phyloP scores from a whole-genome alignment of 37 sponge, comb jelly and placozoan genomes.

The Sycon ciliatum region DNA sequence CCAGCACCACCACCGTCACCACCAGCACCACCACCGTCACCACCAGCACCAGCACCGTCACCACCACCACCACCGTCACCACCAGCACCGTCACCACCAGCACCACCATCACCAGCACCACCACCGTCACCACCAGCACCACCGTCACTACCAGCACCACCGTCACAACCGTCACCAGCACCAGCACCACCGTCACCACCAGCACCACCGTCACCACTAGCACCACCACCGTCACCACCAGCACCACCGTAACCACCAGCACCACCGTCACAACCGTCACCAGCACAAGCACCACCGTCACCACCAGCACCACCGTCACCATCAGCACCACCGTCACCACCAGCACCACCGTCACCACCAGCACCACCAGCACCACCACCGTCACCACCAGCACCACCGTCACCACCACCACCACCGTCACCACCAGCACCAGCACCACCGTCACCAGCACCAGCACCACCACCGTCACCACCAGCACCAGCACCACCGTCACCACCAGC shows the following conservation, averaged over 20 bases:
- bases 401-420: not conserved
- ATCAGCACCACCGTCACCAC: no score
- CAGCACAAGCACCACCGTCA: no score
- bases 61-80: not conserved
- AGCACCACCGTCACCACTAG: no score
- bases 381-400: not conserved
- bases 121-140: no score
- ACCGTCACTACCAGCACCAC: no score
- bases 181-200: no score
- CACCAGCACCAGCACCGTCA: slow-evolving; percentile 3
- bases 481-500: not conserved
- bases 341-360: no score
- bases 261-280: not conserved
- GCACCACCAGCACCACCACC: not conserved
- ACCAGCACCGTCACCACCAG: slow-evolving; percentile 1
- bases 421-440: not conserved
- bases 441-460: not conserved
- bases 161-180: no score
- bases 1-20: slow-evolving; percentile 15
- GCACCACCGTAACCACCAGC: not conserved
- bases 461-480: not conserved
- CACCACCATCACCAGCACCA: no score
- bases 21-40: not conserved
- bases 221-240: no score
- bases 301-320: no score